Percentiles rank a stretch among this genome's conserved stretches.
These are phyloP conservation scores for Microplitis mediator DNA, from an alignment of 1,140 invertebrate species.

Conservation along the genomic window DNA sequence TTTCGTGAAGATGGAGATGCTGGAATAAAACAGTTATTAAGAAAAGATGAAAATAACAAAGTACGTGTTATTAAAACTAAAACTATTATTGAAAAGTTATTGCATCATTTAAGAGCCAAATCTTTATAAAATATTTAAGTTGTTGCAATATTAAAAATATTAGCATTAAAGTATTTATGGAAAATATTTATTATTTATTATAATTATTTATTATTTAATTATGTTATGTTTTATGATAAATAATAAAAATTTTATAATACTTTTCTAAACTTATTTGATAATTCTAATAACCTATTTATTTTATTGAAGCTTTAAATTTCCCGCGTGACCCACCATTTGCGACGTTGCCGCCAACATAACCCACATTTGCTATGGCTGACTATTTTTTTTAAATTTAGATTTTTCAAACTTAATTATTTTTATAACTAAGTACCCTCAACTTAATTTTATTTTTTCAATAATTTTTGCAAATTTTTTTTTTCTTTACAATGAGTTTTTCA, in stretches of 20 bases:
- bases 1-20: background rate
- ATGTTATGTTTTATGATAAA: too few species aligned
- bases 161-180: too few species aligned
- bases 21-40: background rate
- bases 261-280: background rate
- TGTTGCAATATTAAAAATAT: too few species aligned
- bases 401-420: too few species aligned
- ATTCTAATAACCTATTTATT: background rate
- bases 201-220: too few species aligned
- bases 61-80: background rate
- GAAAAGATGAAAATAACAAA: background rate
- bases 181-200: too few species aligned
- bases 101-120: too few species aligned
- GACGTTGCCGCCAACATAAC: background rate
- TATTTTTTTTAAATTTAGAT: background rate
- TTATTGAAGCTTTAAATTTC: background rate
- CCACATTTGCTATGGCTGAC: background rate
- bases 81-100: too few species aligned
- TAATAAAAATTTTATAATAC: too few species aligned
- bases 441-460: background rate
- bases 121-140: too few species aligned
- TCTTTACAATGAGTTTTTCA: background rate
- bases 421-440: background rate
- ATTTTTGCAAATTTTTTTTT: background rate
- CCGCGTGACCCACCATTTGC: constrained; percentile 1